A percentile compares a stretch with the other conserved stretches of the same genome.
Conservation (phyloP, 1,140 invertebrate genomes). For the Cotesia glomerata region DNA sequence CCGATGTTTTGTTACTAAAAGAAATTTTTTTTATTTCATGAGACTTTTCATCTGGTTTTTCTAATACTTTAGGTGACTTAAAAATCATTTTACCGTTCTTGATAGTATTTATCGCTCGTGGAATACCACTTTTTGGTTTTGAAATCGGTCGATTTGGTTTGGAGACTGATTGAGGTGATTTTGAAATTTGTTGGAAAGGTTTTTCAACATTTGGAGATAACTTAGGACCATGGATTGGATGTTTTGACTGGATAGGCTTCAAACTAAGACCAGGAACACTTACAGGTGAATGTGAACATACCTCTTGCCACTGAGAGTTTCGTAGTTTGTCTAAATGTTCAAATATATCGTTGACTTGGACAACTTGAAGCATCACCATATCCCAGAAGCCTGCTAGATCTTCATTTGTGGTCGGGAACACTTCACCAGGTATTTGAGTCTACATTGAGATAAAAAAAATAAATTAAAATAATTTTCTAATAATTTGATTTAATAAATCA, state of each 20-base stretch:
- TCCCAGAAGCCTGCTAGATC: conserved; percentile 97
- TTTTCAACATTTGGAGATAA: too few relatives aligned
- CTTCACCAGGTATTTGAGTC: conserved; percentile 75
- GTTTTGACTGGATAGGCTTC: neutral
- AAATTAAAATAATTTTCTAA: neutral
- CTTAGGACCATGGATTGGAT: neutral
- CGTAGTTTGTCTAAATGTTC: conserved; percentile 75
- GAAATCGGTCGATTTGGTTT: neutral
- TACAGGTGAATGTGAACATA: conserved; percentile 38
- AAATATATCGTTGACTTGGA: conserved; percentile 81
- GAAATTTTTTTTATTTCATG: neutral
- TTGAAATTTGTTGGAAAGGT: too few relatives aligned
- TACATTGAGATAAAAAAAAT: conserved; percentile 42
- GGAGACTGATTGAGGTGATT: too few relatives aligned
- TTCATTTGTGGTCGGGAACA: conserved; percentile 84
- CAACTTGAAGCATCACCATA: conserved; percentile 91
- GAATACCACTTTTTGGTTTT: neutral
- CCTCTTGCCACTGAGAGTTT: conserved; percentile 76
- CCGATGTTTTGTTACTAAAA: neutral
- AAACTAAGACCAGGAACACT: neutral
- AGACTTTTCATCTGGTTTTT: neutral
- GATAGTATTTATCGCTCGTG: neutral
- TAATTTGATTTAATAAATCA: neutral
- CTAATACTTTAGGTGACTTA: neutral
- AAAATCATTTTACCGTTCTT: neutral